phyloP scores from a whole-genome alignment of 2,888 invertebrate species.

The Thymelicus sylvestris region DNA sequence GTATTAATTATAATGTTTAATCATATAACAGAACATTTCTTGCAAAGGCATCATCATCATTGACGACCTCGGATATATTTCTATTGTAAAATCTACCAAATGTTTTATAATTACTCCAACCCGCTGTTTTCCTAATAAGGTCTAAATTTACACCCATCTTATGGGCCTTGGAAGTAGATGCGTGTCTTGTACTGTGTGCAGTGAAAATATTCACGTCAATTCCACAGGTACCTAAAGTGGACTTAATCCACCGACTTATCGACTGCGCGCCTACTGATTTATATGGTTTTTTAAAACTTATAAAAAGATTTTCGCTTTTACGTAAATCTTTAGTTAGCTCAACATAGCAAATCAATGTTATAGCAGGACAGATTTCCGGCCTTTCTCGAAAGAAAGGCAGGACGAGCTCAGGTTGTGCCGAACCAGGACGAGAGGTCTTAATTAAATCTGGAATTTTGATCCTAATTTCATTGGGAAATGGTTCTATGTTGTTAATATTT shows the following conservation, averaged over 20 bases:
- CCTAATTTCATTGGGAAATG: not conserved
- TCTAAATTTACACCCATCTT: conserved; percentile 1
- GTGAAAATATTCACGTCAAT: not conserved
- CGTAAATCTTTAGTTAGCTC: not conserved
- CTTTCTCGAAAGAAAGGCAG: conserved; percentile 1
- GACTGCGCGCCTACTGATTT: not conserved
- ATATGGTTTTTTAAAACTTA: not conserved
- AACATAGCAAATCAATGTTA: not conserved
- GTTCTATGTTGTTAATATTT: conserved; percentile 11
- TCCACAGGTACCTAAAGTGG: not conserved
- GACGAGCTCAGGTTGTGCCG: conserved; percentile 1
- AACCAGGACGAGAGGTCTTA: conserved; percentile 5
- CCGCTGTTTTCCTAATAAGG: conserved; percentile 2
- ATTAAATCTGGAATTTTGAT: conserved; percentile 9
- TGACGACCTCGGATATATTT: too few species aligned
- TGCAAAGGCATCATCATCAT: too few species aligned
- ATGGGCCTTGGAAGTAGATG: not conserved
- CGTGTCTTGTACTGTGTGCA: too few species aligned
- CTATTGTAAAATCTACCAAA: too few species aligned
- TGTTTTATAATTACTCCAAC: not conserved
- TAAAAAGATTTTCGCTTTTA: not conserved
- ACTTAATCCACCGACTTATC: not conserved
- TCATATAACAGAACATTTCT: too few species aligned
- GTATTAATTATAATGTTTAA: too few species aligned
- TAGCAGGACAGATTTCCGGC: not conserved